These are phyloP conservation scores for Zophobas morio DNA, from an alignment of 1,140 invertebrate genomes.

Conservation along the genomic window DNA sequence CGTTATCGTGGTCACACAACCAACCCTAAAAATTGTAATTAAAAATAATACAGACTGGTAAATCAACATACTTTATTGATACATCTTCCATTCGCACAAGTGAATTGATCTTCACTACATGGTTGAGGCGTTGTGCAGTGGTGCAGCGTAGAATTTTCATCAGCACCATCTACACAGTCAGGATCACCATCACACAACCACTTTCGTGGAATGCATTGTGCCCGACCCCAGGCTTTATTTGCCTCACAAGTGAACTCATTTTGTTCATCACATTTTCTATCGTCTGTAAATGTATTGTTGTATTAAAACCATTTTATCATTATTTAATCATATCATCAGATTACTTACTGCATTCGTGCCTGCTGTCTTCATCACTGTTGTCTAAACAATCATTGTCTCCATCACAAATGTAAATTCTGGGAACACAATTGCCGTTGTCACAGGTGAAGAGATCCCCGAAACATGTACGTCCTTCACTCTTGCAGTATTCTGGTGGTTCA, in stretches of 20 bases:
- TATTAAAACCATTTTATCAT: no score
- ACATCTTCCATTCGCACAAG: conserved; percentile 91
- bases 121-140: conserved; percentile 86
- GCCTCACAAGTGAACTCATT: conserved; percentile 92
- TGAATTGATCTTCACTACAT: conserved; percentile 90
- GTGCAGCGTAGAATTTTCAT: conserved; percentile 89
- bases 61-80: conserved; percentile 73
- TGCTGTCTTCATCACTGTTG: conserved; percentile 90
- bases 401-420: conserved; percentile 97
- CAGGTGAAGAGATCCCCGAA: conserved; percentile 96
- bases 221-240: conserved; percentile 91
- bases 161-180: conserved; percentile 96
- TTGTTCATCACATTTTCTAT: conserved; percentile 91
- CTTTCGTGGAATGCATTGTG: conserved; percentile 93
- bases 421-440: conserved; percentile 97
- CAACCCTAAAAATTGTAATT: conserved; percentile 70
- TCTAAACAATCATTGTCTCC: conserved; percentile 96
- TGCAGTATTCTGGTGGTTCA: conserved; percentile 92
- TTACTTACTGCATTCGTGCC: conserved; percentile 90
- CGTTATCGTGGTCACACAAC: conserved; percentile 92
- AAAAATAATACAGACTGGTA: background rate
- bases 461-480: conserved; percentile 94
- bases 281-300: conserved; percentile 72
- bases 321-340: background rate
- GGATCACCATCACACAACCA: conserved; percentile 98